phyloP scores from a whole-genome alignment of 2,888 invertebrate species.

The Drosophila quasianomalipes region DNA sequence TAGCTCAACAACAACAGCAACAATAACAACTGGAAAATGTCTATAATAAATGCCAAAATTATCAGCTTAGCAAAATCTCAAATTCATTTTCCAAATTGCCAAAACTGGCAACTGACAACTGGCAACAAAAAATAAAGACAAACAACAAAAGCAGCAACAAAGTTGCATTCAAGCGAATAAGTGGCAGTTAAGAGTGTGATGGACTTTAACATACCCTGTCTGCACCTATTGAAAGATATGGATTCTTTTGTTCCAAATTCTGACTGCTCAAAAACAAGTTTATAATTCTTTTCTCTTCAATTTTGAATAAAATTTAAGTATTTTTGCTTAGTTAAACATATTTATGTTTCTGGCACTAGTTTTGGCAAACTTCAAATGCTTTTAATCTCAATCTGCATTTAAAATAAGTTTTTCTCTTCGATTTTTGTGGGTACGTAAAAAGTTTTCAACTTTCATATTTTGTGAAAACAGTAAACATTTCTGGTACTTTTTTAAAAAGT shows the following conservation, averaged over 20 bases:
- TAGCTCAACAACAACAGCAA: constrained; percentile 31
- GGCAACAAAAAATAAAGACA: background rate
- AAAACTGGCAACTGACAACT: constrained; percentile 57
- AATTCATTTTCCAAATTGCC: constrained; percentile 65
- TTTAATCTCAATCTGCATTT: background rate
- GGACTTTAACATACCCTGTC: constrained; percentile 1
- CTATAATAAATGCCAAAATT: constrained; percentile 62
- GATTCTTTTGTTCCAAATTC: background rate
- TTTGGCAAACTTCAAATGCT: background rate
- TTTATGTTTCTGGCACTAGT: no score
- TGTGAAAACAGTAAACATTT: no score
- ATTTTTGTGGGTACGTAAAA: no score
- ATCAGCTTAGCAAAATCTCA: constrained; percentile 67
- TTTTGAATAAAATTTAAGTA: background rate
- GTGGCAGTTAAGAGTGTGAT: background rate
- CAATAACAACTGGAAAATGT: constrained; percentile 31
- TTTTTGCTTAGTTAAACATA: background rate
- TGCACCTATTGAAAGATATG: fast-evolving
- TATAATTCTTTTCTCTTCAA: background rate
- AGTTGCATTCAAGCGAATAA: constrained; percentile 75
- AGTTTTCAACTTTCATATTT: background rate
- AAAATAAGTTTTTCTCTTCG: no score
- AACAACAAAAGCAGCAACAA: constrained; percentile 17
- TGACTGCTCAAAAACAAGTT: background rate
- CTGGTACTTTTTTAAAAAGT: no score